phyloP scores from a whole-genome alignment of 2,797 vertebrate species.

The Holocentrus rufus region DNA sequence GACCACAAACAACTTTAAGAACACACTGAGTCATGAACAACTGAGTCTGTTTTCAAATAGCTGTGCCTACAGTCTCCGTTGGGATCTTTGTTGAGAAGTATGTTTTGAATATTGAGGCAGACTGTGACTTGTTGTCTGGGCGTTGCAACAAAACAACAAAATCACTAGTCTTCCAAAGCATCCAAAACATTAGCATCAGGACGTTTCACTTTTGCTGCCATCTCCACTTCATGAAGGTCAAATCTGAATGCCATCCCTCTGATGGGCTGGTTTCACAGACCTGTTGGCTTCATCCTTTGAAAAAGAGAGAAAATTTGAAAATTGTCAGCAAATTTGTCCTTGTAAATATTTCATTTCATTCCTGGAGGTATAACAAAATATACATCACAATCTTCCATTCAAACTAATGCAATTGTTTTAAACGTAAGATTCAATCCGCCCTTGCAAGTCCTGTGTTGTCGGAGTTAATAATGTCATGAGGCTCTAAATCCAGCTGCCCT shows the following conservation, averaged over 20 bases:
- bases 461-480: conserved; percentile 64
- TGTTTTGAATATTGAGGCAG: conserved; percentile 82
- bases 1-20: neutral
- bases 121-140: conserved; percentile 93
- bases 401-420: neutral
- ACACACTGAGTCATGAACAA: neutral
- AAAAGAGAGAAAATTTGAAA: conserved; percentile 3
- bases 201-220: neutral
- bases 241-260: neutral
- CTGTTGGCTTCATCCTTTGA: neutral
- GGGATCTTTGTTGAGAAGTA: conserved; percentile 14
- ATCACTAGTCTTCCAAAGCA: conserved; percentile 95
- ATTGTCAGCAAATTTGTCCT: neutral
- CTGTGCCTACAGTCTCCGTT: neutral
- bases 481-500: conserved; percentile 61
- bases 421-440: conserved; percentile 11
- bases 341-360: neutral
- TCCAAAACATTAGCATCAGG: conserved; percentile 62
- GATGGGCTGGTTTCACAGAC: neutral
- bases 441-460: conserved; percentile 42
- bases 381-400: neutral
- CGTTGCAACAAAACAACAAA: conserved; percentile 90
- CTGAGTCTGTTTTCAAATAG: neutral
- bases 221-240: neutral
- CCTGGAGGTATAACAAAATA: too few relatives aligned